Evolutionary conservation across 2,797 vertebrate species (phyloP).

Genomic region (Rhynchotus rufescens): DNA sequence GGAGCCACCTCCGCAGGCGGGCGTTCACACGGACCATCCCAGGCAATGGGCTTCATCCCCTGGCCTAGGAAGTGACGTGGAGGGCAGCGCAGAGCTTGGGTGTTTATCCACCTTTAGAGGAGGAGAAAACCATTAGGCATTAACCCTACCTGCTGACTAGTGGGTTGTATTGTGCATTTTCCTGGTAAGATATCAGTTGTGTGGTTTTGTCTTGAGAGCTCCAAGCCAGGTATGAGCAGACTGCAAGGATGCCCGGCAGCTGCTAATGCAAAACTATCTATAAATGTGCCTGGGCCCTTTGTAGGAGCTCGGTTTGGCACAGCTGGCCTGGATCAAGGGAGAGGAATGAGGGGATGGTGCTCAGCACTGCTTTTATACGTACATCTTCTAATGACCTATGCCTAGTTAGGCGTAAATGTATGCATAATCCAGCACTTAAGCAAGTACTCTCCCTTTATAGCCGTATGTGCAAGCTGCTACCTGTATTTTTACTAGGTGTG

Average conservation of each 20-base stretch:
- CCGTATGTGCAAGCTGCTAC: rapidly evolving
- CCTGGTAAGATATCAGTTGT: background rate
- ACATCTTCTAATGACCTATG: background rate
- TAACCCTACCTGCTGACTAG: background rate
- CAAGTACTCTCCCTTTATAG: background rate
- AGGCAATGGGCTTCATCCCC: rapidly evolving
- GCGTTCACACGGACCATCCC: rapidly evolving
- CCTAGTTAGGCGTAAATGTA: background rate
- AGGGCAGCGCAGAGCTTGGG: rapidly evolving
- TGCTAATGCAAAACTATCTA: background rate
- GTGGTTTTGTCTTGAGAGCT: background rate
- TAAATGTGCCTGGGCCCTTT: background rate
- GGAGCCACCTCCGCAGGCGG: background rate
- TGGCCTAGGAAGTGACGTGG: background rate
- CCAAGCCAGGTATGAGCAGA: rapidly evolving
- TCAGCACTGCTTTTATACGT: background rate
- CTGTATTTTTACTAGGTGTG: background rate
- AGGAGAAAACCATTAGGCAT: background rate
- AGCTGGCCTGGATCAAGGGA: background rate
- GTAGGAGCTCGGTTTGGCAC: slow-evolving; percentile 8
- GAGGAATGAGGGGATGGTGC: background rate
- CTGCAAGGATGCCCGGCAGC: background rate
- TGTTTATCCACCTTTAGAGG: background rate
- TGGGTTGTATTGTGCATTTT: background rate
- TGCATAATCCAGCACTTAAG: background rate